Conservation (phyloP, 2,888 invertebrate genomes). For the Eupithecia centaureata region DNA sequence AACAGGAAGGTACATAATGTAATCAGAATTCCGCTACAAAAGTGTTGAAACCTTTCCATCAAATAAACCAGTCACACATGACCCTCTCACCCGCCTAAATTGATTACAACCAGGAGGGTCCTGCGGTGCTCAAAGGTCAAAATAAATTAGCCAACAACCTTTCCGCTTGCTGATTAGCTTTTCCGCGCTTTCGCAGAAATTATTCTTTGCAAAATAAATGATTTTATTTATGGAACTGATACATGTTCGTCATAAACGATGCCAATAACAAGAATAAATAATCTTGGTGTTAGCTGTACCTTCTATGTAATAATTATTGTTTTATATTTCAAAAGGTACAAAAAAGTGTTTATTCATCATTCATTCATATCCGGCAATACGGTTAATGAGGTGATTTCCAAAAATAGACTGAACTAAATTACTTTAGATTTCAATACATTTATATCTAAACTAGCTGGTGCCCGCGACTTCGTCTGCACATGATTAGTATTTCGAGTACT, state of each 20-base stretch:
- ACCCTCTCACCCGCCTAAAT: slow-evolving; percentile 45
- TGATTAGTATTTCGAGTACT: too few relatives aligned
- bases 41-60: slow-evolving; percentile 9
- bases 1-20: neutral
- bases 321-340: too few relatives aligned
- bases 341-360: too few relatives aligned
- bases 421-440: too few relatives aligned
- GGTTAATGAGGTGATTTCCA: too few relatives aligned
- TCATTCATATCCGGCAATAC: too few relatives aligned
- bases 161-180: slow-evolving; percentile 67
- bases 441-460: too few relatives aligned
- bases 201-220: slow-evolving; percentile 14
- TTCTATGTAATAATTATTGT: too few relatives aligned
- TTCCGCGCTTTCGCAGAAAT: slow-evolving; percentile 50
- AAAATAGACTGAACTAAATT: too few relatives aligned
- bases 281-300: too few relatives aligned
- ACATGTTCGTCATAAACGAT: neutral
- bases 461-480: too few relatives aligned
- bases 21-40: neutral
- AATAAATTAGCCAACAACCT: slow-evolving; percentile 60
- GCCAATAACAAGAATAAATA: too few relatives aligned
- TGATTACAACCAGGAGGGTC: slow-evolving; percentile 38
- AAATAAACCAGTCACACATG: slow-evolving; percentile 50
- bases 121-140: slow-evolving; percentile 46
- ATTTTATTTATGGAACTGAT: slow-evolving; percentile 10